Evolutionary conservation across 1,140 invertebrate genomes (phyloP).

Genomic region (Bombus terrestris): DNA sequence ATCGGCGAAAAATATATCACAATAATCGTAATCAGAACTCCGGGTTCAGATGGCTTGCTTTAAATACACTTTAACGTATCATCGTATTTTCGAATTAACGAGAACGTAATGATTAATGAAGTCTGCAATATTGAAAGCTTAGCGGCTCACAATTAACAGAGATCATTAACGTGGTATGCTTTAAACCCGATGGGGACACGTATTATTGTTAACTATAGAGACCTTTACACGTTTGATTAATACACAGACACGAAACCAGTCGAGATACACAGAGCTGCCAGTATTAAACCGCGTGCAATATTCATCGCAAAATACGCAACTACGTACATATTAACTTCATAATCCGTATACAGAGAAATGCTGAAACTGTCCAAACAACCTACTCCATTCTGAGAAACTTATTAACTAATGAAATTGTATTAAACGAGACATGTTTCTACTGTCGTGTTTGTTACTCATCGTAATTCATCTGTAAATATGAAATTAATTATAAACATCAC

Average conservation of each 20-base stretch:
- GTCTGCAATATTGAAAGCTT: constrained; percentile 17
- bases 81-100: neutral
- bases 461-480: neutral
- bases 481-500: too few species aligned
- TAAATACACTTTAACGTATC: neutral
- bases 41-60: neutral
- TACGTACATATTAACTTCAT: neutral
- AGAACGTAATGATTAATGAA: constrained; percentile 20
- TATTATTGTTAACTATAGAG: constrained; percentile 26
- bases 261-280: neutral
- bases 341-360: neutral
- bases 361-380: neutral
- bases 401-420: too few species aligned
- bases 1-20: neutral
- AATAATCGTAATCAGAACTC: neutral
- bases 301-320: neutral
- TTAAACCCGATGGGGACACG: neutral
- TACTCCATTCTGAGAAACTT: neutral
- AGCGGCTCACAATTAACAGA: constrained; percentile 19
- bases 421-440: neutral
- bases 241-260: neutral
- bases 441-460: neutral
- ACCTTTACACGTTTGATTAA: constrained; percentile 12
- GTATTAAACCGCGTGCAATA: constrained; percentile 16
- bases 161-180: constrained; percentile 36